Percentiles rank a stretch among this genome's conserved stretches.
These are phyloP conservation scores for Myanophis thanlyinensis DNA, from an alignment of 2,113 vertebrate species.

Conservation along the genomic window DNA sequence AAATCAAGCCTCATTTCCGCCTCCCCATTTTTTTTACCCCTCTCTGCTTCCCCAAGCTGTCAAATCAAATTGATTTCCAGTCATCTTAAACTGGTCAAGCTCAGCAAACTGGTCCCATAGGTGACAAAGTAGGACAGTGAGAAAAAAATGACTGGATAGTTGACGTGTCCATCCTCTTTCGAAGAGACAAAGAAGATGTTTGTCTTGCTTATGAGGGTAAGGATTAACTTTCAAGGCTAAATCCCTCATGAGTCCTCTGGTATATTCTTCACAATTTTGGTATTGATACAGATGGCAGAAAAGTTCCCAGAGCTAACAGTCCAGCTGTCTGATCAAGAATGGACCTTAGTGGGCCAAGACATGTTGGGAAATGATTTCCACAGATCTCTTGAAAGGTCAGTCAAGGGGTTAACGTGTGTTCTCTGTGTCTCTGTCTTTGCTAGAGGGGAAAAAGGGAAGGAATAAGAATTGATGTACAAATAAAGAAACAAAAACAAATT, in stretches of 20 bases:
- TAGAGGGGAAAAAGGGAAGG: slow-evolving; percentile 27
- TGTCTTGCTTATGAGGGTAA: slow-evolving; percentile 53
- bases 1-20: background rate
- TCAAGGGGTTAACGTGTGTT: slow-evolving; percentile 63
- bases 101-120: slow-evolving; percentile 57
- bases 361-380: slow-evolving; percentile 41
- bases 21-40: slow-evolving; percentile 8
- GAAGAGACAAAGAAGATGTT: slow-evolving; percentile 44
- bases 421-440: slow-evolving; percentile 53
- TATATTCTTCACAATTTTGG: background rate
- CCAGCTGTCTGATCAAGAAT: slow-evolving; percentile 36
- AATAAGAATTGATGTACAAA: slow-evolving; percentile 57
- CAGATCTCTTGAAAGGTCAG: slow-evolving; percentile 61
- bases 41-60: slow-evolving; percentile 40
- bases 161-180: slow-evolving; percentile 44
- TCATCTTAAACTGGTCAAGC: slow-evolving; percentile 62
- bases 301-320: background rate
- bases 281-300: slow-evolving; percentile 39
- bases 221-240: slow-evolving; percentile 53
- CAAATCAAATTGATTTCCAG: slow-evolving; percentile 72
- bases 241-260: slow-evolving; percentile 40
- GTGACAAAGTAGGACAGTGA: slow-evolving; percentile 60
- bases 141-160: slow-evolving; percentile 2
- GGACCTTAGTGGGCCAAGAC: slow-evolving; percentile 5
- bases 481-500: slow-evolving; percentile 60